Base-by-base conservation (phyloP, 2,797 vertebrate genomes). In the Pitangus sulphuratus region DNA sequence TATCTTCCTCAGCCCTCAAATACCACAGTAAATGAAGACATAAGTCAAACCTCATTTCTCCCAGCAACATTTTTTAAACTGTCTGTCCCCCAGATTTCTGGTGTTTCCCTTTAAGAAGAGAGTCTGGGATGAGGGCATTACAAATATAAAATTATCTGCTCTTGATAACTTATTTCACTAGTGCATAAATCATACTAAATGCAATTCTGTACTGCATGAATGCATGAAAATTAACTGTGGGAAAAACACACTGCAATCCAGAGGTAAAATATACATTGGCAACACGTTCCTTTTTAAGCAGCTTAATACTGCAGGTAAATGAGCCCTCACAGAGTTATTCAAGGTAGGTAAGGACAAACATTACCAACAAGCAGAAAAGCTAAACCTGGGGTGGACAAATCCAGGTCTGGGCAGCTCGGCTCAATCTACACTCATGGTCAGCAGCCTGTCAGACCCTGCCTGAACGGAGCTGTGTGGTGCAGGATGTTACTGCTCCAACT, bases 151-250 rank as follows among this genome's bases (percentile, higher is more conserved):
- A 76, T 76, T 37, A 84, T 90, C 33, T 85, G 53, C 31, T 87
- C 33, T 26, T 37, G 45, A 62, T 60, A 80, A 84, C 54, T 91
- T 76, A 58, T 47, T 86, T 94, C 10, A 5, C 56, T 71, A 64
- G n/a, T 68, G 74, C 56, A 84, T 48, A 89, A 76, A 83, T 57
- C 74, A 45, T 37, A 87, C 39, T 14, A 95, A 93, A 95, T 77
- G 71, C 24, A 77, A 58, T 84, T 84, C 71, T 93, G 74, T 68
- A 91, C 53, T 92, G 76, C 79, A 61, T 9, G 35, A 92, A 85
- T 53, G 57, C 5, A 4, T 74, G 78, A 80, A 94, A 95, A 90
- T 74, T 79, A 72, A 71, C 69, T 31, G 54, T 11, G n/a, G 65
- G 61, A 71, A 82, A 90, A 76, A 64, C 13, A n/a, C 64, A 60